Conservation (phyloP, 1,140 invertebrate genomes). For the Drosophila subobscura region DNA sequence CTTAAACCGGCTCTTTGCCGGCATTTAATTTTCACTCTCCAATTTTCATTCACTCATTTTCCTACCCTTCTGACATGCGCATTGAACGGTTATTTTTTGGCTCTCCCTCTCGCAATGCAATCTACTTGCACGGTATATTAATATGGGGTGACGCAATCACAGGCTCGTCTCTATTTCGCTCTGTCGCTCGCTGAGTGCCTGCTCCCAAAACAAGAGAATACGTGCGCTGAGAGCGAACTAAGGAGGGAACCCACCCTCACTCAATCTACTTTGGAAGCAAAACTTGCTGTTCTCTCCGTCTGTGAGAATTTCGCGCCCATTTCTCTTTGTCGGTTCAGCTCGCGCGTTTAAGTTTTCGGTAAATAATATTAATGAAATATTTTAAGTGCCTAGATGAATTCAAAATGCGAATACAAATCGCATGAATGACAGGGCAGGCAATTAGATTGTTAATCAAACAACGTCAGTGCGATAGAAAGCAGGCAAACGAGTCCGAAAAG, state of each 20-base stretch:
- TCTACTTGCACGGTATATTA: no score
- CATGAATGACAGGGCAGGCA: slow-evolving; percentile 32
- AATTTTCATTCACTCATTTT: not conserved
- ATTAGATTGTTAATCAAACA: slow-evolving; percentile 27
- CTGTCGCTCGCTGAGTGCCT: no score
- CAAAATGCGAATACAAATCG: slow-evolving; percentile 28
- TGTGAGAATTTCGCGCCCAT: slow-evolving; percentile 49
- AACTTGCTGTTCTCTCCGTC: slow-evolving; percentile 5
- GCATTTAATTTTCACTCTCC: slow-evolving; percentile 5
- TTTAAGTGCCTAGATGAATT: slow-evolving; percentile 35
- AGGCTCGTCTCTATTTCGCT: no score
- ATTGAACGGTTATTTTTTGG: no score
- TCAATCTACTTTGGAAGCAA: no score
- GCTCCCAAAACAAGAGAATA: no score
- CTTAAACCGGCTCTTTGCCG: slow-evolving; percentile 23
- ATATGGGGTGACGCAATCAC: no score
- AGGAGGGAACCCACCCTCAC: no score
- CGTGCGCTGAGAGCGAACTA: no score
- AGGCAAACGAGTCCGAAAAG: slow-evolving; percentile 3
- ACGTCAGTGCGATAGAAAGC: slow-evolving; percentile 20
- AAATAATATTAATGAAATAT: slow-evolving; percentile 66
- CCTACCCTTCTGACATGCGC: not conserved
- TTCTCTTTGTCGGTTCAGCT: slow-evolving; percentile 46
- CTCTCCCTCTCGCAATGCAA: no score
- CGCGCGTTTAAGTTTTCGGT: slow-evolving; percentile 28